Evolutionary conservation across 2,888 invertebrate species (phyloP).

Genomic region (Hipparchia sbordonii): DNA sequence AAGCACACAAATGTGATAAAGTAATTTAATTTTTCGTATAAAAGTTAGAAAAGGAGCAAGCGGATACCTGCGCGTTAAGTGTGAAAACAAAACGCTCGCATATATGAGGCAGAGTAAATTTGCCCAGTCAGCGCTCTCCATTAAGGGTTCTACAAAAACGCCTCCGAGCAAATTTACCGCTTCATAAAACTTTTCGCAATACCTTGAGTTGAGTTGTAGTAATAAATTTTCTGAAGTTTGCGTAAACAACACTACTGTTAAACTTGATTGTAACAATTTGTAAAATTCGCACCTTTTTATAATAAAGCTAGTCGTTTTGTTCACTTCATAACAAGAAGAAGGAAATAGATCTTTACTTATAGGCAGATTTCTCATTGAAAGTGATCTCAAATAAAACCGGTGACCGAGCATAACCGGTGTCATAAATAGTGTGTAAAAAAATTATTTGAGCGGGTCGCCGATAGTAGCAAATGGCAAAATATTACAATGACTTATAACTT

Average conservation of each 20-base stretch:
- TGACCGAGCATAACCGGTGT: too few species aligned
- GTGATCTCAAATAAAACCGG: too few species aligned
- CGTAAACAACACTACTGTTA: slow-evolving; percentile 2
- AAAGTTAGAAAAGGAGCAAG: not conserved
- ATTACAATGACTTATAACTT: too few species aligned
- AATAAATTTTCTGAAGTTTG: slow-evolving; percentile 12
- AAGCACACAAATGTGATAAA: not conserved
- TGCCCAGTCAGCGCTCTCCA: slow-evolving; percentile 20
- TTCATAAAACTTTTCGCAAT: slow-evolving; percentile 13
- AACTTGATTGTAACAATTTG: slow-evolving; percentile 10
- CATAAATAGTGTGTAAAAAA: too few species aligned
- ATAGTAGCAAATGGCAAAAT: too few species aligned
- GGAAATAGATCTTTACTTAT: not conserved
- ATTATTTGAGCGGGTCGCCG: too few species aligned
- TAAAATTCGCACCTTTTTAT: slow-evolving; percentile 4
- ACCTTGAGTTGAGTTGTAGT: slow-evolving; percentile 16
- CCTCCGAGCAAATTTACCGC: slow-evolving; percentile 17
- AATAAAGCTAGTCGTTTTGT: not conserved
- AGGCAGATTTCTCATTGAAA: not conserved
- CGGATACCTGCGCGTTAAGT: not conserved
- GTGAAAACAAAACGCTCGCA: not conserved
- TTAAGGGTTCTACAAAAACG: slow-evolving; percentile 27
- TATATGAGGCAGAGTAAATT: slow-evolving; percentile 13
- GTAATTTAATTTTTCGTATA: not conserved
- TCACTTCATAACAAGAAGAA: not conserved